Conservation (phyloP, 2,888 invertebrate species). For the Ennomos quercinarius region DNA sequence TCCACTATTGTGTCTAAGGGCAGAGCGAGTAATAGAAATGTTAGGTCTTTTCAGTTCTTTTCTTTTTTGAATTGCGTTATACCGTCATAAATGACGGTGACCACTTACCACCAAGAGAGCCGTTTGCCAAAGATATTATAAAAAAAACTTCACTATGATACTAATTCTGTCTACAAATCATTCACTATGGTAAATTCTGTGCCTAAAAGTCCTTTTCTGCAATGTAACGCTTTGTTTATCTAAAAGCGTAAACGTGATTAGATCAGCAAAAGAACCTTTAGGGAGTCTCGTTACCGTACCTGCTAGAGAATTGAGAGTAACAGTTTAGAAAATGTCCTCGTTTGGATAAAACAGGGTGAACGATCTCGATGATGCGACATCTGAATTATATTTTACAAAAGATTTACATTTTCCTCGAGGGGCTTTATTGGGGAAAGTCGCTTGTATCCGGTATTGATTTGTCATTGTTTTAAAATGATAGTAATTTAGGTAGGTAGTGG, state of each 20-base stretch:
- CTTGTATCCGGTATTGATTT: slow-evolving; percentile 4
- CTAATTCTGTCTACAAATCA: too few species aligned
- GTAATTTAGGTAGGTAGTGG: too few species aligned
- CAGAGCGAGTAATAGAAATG: too few species aligned
- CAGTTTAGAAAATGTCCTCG: slow-evolving; percentile 53
- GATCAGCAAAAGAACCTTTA: slow-evolving; percentile 38
- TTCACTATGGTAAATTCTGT: too few species aligned
- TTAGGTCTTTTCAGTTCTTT: too few species aligned
- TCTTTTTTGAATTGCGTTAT: too few species aligned
- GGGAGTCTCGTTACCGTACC: slow-evolving; percentile 36
- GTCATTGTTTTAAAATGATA: too few species aligned
- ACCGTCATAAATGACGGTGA: too few species aligned
- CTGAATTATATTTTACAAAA: slow-evolving; percentile 53
- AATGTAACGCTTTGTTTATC: slow-evolving; percentile 20
- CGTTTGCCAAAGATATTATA: too few species aligned
- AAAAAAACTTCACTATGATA: too few species aligned
- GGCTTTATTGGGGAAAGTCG: slow-evolving; percentile 31
- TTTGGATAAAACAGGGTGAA: slow-evolving; percentile 54
- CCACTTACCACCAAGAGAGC: too few species aligned
- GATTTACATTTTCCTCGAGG: slow-evolving; percentile 37
- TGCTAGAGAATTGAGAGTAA: slow-evolving; percentile 54
- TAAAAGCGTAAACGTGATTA: slow-evolving; percentile 25
- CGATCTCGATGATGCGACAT: slow-evolving; percentile 46
- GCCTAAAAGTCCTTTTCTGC: slow-evolving; percentile 2
- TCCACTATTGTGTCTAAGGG: too few species aligned